Evolutionary conservation across 2,113 vertebrate species (phyloP), one percentile per base, ranked within the genome.

Genomic region (Chrysochloris asiatica): DNA sequence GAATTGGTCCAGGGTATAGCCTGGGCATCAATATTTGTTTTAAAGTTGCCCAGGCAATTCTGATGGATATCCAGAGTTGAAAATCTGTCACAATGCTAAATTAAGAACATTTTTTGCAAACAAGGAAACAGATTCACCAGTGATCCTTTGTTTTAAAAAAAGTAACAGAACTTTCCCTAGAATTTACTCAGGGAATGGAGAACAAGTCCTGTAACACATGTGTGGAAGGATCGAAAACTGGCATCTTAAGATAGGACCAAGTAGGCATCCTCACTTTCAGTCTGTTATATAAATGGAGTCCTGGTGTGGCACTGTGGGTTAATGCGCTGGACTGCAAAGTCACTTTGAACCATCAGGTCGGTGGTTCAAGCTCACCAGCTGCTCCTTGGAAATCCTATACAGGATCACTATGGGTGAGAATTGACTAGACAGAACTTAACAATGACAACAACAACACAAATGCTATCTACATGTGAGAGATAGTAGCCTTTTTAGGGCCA

Each of bases 101-200:
- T 90, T 71, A 85, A 80, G 82, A 83, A 85, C 21, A 67, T 72
- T 61, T 30, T 88, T 79, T 86, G 41, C 78, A 83, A 93, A 90
- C 75, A 83, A 83, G 89, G 79, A 67, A 9, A 26, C 63, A 26
- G 26, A 80, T 16, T 71, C n/a, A 73, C 52, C 86, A 86, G 69
- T n/a, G n/a, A n/a, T n/a, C n/a, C n/a, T n/a, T n/a, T n/a, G n/a
- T n/a, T n/a, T n/a, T n/a, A n/a, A n/a, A n/a, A 54, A 89, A 83
- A 75, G 17, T 84, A n/a, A 75, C 0, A 16, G 21, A 91, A 84
- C 14, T 47, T 82, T 63, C 48, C 16, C 38, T 48, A 36, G 17
- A 47, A 65, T 79, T 43, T 65, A n/a, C 26, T 43, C 10, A 1
- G 21, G 47, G 7, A 11, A 43, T 52, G 28, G 33, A 71, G 73